Base-by-base conservation (phyloP, 2,888 invertebrate species). In the Diarsia mendica region DNA sequence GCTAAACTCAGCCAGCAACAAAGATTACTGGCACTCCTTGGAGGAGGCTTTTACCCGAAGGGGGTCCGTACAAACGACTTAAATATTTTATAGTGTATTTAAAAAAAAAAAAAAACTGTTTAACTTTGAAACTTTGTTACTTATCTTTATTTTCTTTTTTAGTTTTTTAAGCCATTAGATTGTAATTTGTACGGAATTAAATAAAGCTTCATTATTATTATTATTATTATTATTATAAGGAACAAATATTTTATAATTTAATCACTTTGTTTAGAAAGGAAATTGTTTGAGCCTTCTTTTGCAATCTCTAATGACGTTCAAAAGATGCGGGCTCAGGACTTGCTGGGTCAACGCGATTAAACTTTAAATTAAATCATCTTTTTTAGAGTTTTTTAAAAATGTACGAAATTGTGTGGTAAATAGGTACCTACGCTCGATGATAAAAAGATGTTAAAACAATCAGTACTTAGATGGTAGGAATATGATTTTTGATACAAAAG, bases 241-340 rank as follows among this genome's bases (percentile, higher is more conserved):
- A 67, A 75, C 79, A 79, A 85, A 71, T 76, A 67, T 87, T 87
- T 82, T 76, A 77, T 81, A 80, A 80, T 83, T 80, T 82, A 84
- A 82, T 84, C 75, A 83, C 78, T 81, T 88, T 81, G 74, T 79
- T 71, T 49, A 39, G 64, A 79, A 80, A 79, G 72, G 67, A 85
- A 88, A 85, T 85, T 87, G 87, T 83, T 79, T 71, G 63, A 79
- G 75, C 65, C 74, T 75, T 86, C 77, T 86, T 88, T 85, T 66
- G 67, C 67, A 79, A 55, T 75, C 69, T 78, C 69, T 81, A 85
- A 83, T 77, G 69, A 79, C 75, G 72, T 80, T 71, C 68, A 61
- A 77, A 78, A 82, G 68, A 80, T 67, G 64, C 79, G 63, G 66
- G 67, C 44, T 67, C 64, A 68, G 20, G 46, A 68, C 64, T 65